Evolutionary conservation across 1,140 invertebrate species (phyloP), one percentile per base, ranked within the genome.

Genomic region (Latrodectus geometricus): DNA sequence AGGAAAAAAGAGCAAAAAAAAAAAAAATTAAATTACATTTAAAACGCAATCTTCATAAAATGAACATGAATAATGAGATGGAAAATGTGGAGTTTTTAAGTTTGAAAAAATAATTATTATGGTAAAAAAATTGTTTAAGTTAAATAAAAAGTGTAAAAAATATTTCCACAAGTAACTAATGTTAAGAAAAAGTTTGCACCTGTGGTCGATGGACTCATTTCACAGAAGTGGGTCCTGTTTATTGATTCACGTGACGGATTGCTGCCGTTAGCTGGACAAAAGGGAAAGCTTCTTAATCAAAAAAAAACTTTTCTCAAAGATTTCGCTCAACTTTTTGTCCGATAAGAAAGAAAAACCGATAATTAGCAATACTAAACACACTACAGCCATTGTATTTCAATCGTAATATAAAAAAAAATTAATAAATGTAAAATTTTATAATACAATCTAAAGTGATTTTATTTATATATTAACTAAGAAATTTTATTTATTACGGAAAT

Each of bases 211-310:
- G 70, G 79, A 54, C 35, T 74, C 80, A 83, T 74, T 83, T 52
- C 52, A 49, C 12, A 83, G 56, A 23, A 74, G 21, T 65, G 80
- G 73, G 73, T 11, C 68, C 69, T 52, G 72, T 82, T 73, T 72
- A 82, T 82, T 68, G 79, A 82, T 70, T 82, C 49, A n/a, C 52
- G 56, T 83, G 70, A 83, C 69, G 70, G 70, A 83, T 83, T 74
- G 35, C 70, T 83, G 61, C 35, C 72, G 20, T 61, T 61, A 65
- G 75, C 35, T 35, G 35, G 35, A 35, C 17, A 66, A 66, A 66
- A 17, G 8, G 17, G 65, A 12, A n/a, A 12, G 17, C 14, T 20
- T n/a, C 17, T 20, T 66, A 8, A 66, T n/a, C 65, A 66, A 66
- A 66, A 66, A 66, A 66, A 17, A n/a, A 66, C 7, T 8, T 9